A percentile compares a stretch with the other conserved stretches of the same genome.
Conservation (phyloP, 2,888 invertebrate genomes). For the Cecidostiba fungosa region DNA sequence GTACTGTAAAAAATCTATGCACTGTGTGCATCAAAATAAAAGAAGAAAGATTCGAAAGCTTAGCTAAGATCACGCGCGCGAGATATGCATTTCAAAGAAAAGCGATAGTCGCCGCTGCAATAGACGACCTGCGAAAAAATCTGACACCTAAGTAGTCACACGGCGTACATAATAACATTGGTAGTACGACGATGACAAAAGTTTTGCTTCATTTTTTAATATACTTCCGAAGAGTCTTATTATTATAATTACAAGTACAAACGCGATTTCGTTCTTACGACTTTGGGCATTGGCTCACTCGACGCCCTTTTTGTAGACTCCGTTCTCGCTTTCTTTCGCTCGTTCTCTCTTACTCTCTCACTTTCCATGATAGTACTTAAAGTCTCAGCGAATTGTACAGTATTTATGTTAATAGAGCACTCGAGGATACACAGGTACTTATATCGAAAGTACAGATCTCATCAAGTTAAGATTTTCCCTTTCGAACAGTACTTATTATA, state of each 20-base stretch:
- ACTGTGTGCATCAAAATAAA: constrained; percentile 28
- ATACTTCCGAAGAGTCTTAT: constrained; percentile 60
- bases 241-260: constrained; percentile 63
- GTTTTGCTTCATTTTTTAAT: constrained; percentile 49
- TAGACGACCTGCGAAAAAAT: constrained; percentile 60
- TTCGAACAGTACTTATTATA: constrained; percentile 54
- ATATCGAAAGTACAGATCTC: constrained; percentile 51
- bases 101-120: constrained; percentile 23
- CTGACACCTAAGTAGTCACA: constrained; percentile 57
- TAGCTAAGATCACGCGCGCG: constrained; percentile 36
- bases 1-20: constrained; percentile 54
- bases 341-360: constrained; percentile 33
- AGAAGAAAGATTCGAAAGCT: constrained; percentile 39
- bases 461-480: constrained; percentile 30
- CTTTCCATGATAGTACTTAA: constrained; percentile 51
- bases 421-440: constrained; percentile 57
- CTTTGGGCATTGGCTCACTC: constrained; percentile 31
- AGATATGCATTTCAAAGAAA: constrained; percentile 41
- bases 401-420: constrained; percentile 57
- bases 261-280: constrained; percentile 61
- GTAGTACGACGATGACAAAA: constrained; percentile 58
- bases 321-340: constrained; percentile 30
- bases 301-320: constrained; percentile 43
- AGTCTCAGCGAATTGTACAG: constrained; percentile 62
- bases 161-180: constrained; percentile 58